Conservation (phyloP, 2,113 vertebrate species). For the Lepus americanus region DNA sequence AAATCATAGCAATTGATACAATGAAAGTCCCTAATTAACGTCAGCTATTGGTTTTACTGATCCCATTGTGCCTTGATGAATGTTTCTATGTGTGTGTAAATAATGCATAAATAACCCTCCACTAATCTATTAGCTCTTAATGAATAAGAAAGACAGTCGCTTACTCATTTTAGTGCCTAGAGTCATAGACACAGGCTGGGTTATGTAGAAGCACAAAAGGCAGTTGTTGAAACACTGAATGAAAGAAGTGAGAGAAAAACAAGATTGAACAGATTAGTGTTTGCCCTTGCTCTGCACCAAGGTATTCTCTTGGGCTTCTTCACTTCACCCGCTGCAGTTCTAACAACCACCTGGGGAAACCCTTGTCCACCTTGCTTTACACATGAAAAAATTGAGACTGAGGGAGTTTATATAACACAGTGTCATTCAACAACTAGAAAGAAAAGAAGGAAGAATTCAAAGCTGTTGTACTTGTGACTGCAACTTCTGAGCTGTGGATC, state of each 20-base stretch:
- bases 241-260: background rate
- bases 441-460: constrained; percentile 15
- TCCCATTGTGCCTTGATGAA: constrained; percentile 20
- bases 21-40: background rate
- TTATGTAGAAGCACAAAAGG: background rate
- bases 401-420: constrained; percentile 44
- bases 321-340: background rate
- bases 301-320: background rate
- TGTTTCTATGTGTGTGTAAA: background rate
- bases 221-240: background rate
- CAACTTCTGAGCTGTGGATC: background rate
- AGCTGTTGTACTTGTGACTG: background rate
- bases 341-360: background rate
- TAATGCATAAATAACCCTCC: background rate
- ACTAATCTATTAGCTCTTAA: background rate
- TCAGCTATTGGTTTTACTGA: constrained; percentile 15
- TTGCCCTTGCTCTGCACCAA: background rate
- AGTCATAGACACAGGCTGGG: background rate
- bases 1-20: background rate
- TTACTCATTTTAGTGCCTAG: constrained; percentile 16
- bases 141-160: constrained; percentile 36
- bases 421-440: background rate
- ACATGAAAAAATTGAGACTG: constrained; percentile 1
- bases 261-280: background rate
- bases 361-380: constrained; percentile 32